Evolutionary conservation across 2,113 vertebrate genomes (phyloP), one percentile per base, ranked within the genome.

Genomic region (Austrofundulus limnaeus): DNA sequence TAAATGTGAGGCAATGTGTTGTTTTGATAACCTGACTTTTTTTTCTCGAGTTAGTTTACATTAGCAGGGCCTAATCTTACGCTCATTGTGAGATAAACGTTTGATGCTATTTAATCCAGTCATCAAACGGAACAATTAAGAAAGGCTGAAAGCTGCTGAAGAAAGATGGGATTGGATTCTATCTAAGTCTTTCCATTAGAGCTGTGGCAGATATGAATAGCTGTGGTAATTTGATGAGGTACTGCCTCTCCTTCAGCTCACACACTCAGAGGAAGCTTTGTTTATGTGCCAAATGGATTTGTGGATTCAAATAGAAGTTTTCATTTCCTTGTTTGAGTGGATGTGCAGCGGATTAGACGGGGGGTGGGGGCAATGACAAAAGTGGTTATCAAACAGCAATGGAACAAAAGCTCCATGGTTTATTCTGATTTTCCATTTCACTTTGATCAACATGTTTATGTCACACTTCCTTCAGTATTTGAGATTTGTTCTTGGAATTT

Each of bases 241-340:
- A 28, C 78, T 78, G 78, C 77, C 69, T 85, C 77, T 77, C 75
- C 74, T 74, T 76, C 65, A 81, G 82, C 85, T 83, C 78, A 77
- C 79, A 84, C 77, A 80, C 64, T 84, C 89, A 89, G 86, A 83
- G 72, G 57, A 81, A 71, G 78, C 89, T 90, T 90, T 91, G 91
- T 92, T 88, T 78, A 88, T 8, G 61, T 83, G 87, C 88, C 87
- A 91, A 81, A 89, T 72, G 89, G 89, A 90, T 90, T 91, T 87
- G 86, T 88, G 83, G 86, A 87, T 88, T 87, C 85, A 86, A 86
- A 83, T 75, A 87, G 68, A 88, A 80, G 66, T 86, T 87, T 91
- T 90, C 72, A 89, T 91, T 90, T 89, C 83, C 86, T 86, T 90
- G 84, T 90, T 89, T 83, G 70, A 86, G 72, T 78, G 39, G 66